Conservation (phyloP, 2,113 vertebrate genomes). For the Triplophysa tibetana region DNA sequence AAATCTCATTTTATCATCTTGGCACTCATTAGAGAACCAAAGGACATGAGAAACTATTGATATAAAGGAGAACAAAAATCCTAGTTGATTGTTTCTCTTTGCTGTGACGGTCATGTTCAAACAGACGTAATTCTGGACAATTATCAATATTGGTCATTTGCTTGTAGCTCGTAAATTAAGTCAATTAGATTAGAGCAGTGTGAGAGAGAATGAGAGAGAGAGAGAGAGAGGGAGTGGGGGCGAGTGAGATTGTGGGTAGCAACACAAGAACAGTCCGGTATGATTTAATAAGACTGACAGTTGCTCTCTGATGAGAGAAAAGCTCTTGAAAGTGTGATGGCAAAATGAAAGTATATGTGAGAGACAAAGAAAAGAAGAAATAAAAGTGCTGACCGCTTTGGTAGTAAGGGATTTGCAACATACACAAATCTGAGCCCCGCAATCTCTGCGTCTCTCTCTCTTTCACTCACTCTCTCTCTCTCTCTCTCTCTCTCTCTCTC, state of each 20-base stretch:
- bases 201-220: not conserved
- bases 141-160: not conserved
- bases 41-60: not conserved
- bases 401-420: slow-evolving; percentile 70
- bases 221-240: not conserved
- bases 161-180: not conserved
- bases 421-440: slow-evolving; percentile 61
- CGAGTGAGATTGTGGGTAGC: not conserved
- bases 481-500: slow-evolving; percentile 13
- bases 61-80: not conserved
- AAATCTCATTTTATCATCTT: not conserved
- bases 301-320: slow-evolving; percentile 42
- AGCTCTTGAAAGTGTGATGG: slow-evolving; percentile 52
- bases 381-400: slow-evolving; percentile 75
- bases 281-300: slow-evolving; percentile 51
- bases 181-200: not conserved
- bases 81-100: too few relatives aligned
- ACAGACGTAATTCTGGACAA: not conserved
- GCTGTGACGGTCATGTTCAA: not conserved
- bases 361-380: slow-evolving; percentile 52
- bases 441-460: slow-evolving; percentile 26
- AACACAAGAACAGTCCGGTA: slow-evolving; percentile 28
- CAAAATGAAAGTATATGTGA: slow-evolving; percentile 65
- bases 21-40: too few relatives aligned
- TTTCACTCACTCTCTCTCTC: slow-evolving; percentile 2